Base-by-base conservation (phyloP, 2,888 invertebrate genomes). In the Prosapia bicincta region DNA sequence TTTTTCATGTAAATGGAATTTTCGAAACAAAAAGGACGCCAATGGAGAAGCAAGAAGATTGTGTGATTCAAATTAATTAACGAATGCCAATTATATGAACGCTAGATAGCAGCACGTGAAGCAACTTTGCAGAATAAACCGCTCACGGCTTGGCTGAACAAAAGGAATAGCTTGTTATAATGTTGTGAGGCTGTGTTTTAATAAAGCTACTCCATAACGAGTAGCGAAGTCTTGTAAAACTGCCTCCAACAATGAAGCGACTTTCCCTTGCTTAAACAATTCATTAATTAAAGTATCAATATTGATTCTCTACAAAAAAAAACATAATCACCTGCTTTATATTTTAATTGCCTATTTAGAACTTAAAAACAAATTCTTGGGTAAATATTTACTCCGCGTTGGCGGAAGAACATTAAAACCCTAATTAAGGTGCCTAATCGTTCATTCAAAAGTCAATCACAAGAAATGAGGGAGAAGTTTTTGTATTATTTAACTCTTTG, bases 11-110 rank as follows among this genome's bases (percentile, higher is more conserved):
- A n/a, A n/a, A n/a, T n/a, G n/a, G n/a, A n/a, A n/a, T n/a, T n/a
- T n/a, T n/a, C n/a, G n/a, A 30, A 9, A 30, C 30, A 30, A 30
- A 6, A 30, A 9, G 30, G 30, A 6, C 9, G 30, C 30, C 9
- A 9, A 30, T 5, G 30, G 9, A 30, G 30, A 30, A 9, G 30
- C 6, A 9, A 9, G 30, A 6, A 9, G 30, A 30, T 13, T 71
- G 66, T 66, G 66, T 66, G 72, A 23, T 72, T 72, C 28, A 66
- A 72, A 72, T 72, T 72, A 72, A 72, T 72, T 72, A 72, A 30
- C 28, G 32, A 66, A 23, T 66, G 72, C 72, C 66, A 72, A 72
- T 66, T 72, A 30, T 66, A 72, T 66, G 66, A 72, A 66, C 66
- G 72, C 65, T 66, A 24, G 15, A n/a, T 71, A 66, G 5, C n/a